phyloP scores from a whole-genome alignment of 2,113 vertebrate species.

The Ciconia stormi region DNA sequence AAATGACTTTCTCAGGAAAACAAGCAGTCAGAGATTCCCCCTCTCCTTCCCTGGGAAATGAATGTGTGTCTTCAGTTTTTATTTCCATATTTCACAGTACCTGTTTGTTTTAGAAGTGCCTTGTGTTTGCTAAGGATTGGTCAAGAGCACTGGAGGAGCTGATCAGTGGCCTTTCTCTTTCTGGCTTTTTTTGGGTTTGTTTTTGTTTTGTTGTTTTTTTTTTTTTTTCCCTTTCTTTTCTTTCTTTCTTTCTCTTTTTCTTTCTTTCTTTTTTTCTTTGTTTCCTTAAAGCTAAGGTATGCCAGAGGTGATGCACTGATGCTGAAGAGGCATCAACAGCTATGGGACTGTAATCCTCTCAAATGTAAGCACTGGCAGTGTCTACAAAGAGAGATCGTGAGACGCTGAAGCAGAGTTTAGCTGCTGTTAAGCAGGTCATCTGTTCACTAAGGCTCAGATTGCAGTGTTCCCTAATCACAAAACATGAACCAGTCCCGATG shows the following conservation, averaged over 20 bases:
- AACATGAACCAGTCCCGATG: conserved; percentile 91
- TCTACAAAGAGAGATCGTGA: conserved; percentile 59
- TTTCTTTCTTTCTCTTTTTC: not conserved
- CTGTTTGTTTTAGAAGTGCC: conserved; percentile 73
- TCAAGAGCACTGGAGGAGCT: conserved; percentile 69
- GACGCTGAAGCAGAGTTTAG: conserved; percentile 61
- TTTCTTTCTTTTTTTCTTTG: not conserved
- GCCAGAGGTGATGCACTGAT: conserved; percentile 69
- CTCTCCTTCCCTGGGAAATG: conserved; percentile 34
- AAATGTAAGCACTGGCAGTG: conserved; percentile 62
- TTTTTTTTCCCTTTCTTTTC: not conserved
- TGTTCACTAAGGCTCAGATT: conserved; percentile 46
- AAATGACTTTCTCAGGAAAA: conserved; percentile 67
- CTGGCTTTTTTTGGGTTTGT: conserved; percentile 11
- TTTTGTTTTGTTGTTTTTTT: not conserved
- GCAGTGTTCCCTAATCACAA: conserved; percentile 63
- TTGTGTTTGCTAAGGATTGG: conserved; percentile 73
- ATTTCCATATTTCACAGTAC: conserved; percentile 42
- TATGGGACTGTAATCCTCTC: conserved; percentile 58
- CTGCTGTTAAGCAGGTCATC: conserved; percentile 59
- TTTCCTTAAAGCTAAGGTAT: conserved; percentile 72
- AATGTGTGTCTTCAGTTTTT: conserved; percentile 46
- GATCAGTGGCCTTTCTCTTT: conserved; percentile 75
- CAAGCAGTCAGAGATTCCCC: conserved; percentile 22
- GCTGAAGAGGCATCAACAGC: conserved; percentile 73